These are phyloP conservation scores for Lampris megalopsis DNA, from an alignment of 2,113 vertebrate species.

Conservation along the genomic window DNA sequence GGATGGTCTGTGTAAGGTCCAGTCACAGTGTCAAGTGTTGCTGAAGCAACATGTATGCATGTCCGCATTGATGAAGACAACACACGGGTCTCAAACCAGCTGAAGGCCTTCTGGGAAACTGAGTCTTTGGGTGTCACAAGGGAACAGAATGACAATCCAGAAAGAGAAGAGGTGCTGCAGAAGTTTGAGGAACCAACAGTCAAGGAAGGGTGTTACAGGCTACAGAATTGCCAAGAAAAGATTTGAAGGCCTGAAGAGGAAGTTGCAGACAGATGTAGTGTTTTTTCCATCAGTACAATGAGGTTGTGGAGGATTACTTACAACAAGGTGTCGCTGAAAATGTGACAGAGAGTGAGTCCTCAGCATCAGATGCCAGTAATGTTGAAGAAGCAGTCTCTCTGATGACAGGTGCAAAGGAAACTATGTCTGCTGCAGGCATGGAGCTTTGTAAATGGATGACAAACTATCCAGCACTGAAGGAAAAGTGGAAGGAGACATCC, in stretches of 20 bases:
- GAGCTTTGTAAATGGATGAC: conserved; percentile 31
- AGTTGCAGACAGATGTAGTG: conserved; percentile 14
- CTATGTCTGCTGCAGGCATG: conserved; percentile 26
- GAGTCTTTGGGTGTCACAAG: conserved; percentile 32
- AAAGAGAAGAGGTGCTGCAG: conserved; percentile 17
- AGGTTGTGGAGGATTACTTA: conserved; percentile 28
- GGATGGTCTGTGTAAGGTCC: too few relatives aligned
- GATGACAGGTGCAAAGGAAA: conserved; percentile 12
- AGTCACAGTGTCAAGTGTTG: not conserved
- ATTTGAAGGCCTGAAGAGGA: conserved; percentile 15
- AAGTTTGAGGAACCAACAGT: conserved; percentile 12
- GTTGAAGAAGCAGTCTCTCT: conserved; percentile 19
- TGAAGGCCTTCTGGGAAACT: conserved; percentile 35
- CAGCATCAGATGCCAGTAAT: not conserved
- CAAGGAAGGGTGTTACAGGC: conserved; percentile 23
- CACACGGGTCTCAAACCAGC: conserved; percentile 20
- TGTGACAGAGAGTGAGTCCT: conserved; percentile 1
- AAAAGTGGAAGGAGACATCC: conserved; percentile 9
- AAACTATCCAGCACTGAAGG: not conserved
- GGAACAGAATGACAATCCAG: not conserved
- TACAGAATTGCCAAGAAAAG: conserved; percentile 14
- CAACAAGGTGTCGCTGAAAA: conserved; percentile 22
- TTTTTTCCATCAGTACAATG: conserved; percentile 2
- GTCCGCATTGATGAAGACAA: not conserved
- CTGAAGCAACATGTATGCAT: conserved; percentile 26